Evolutionary conservation across 92 coral and sea anemone genomes (phyloP).

Genomic region (Nematostella vectensis): DNA sequence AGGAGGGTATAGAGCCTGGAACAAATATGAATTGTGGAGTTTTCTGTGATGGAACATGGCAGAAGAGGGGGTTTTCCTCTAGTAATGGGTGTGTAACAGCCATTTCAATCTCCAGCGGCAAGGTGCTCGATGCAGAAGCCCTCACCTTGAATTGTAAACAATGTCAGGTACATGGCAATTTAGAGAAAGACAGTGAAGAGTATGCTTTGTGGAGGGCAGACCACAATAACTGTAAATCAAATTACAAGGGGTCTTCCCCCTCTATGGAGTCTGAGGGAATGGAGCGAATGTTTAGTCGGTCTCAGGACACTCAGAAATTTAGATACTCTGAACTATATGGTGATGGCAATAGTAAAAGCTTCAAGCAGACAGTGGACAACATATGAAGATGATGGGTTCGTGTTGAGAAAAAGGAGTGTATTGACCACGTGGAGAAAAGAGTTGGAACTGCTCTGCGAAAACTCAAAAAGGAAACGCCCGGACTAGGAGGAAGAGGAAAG

Average conservation of each 20-base stretch:
- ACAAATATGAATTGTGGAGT: conserved; percentile 16
- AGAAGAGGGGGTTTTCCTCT: conserved; percentile 38
- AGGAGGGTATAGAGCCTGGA: conserved; percentile 1
- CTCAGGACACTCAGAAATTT: conserved; percentile 18
- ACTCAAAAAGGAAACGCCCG: conserved; percentile 24
- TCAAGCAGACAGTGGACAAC: conserved; percentile 6
- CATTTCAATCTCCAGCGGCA: conserved; percentile 4
- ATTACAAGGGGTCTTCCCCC: conserved; percentile 28
- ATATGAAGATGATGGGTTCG: conserved; percentile 1
- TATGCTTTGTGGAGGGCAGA: too few species aligned
- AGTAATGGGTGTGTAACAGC: conserved; percentile 32
- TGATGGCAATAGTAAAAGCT: conserved; percentile 45
- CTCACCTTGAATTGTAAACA: not conserved
- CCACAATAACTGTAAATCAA: conserved; percentile 28
- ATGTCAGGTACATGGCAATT: not conserved
- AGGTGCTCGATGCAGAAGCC: not conserved
- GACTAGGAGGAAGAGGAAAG: conserved; percentile 40
- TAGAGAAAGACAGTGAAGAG: conserved; percentile 8
- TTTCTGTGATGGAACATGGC: conserved; percentile 52
- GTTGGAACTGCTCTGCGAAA: conserved; percentile 46
- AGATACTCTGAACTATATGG: conserved; percentile 31
- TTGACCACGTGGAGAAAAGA: conserved; percentile 42
- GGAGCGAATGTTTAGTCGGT: conserved; percentile 21
- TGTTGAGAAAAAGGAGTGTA: conserved; percentile 22
- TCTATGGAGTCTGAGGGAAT: conserved; percentile 38